Conservation (phyloP, 2,797 vertebrate genomes). For the Hoplostethus mediterraneus region DNA sequence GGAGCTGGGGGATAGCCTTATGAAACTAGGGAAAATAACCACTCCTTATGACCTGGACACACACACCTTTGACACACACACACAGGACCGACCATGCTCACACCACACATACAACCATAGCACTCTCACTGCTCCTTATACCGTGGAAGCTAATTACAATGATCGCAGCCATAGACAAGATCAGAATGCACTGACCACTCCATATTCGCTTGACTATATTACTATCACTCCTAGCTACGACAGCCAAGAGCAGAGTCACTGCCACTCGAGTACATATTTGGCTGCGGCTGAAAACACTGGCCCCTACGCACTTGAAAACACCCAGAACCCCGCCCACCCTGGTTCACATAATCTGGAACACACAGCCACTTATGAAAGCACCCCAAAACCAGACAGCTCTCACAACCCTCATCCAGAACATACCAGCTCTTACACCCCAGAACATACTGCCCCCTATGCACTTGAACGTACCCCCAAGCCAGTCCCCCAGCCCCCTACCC, state of each 20-base stretch:
- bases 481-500: constrained; percentile 62
- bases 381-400: constrained; percentile 55
- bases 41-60: constrained; percentile 78
- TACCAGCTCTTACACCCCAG: constrained; percentile 62
- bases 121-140: constrained; percentile 48
- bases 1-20: constrained; percentile 94
- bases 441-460: constrained; percentile 49
- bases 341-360: constrained; percentile 50
- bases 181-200: constrained; percentile 37
- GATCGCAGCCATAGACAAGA: constrained; percentile 66
- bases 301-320: constrained; percentile 50
- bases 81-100: constrained; percentile 64
- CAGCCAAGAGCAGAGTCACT: constrained; percentile 62
- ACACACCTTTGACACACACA: constrained; percentile 18
- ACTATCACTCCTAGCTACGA: constrained; percentile 44
- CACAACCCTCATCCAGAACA: constrained; percentile 61
- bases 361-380: constrained; percentile 31
- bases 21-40: constrained; percentile 89
- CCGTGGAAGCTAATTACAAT: constrained; percentile 51
- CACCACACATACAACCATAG: constrained; percentile 63
- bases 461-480: constrained; percentile 44
- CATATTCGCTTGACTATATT: constrained; percentile 61
- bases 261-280: constrained; percentile 49
- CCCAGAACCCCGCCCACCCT: constrained; percentile 38
- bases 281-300: constrained; percentile 62